These are phyloP conservation scores for Malurus elegans DNA, from an alignment of 2,113 vertebrate species.

Conservation along the genomic window DNA sequence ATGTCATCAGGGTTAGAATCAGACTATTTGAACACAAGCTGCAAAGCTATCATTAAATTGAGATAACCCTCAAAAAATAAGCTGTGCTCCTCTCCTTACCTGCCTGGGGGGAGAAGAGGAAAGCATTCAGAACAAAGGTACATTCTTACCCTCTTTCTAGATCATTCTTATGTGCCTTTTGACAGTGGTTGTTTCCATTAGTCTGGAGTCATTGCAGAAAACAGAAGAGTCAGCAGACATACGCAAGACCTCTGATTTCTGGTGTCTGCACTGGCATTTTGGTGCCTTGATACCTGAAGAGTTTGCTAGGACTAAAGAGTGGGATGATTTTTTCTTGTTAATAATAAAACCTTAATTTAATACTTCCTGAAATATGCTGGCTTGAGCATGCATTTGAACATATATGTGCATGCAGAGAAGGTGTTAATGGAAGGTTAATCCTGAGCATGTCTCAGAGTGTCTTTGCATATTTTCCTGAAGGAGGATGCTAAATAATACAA, in stretches of 20 bases:
- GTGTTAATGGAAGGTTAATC: neutral
- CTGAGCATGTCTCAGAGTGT: neutral
- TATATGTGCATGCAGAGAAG: neutral
- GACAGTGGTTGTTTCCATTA: neutral
- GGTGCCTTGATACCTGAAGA: neutral
- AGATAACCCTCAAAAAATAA: neutral
- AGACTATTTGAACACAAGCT: neutral
- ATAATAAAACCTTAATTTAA: neutral
- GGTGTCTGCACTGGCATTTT: neutral
- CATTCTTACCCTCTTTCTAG: neutral
- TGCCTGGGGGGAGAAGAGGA: neutral
- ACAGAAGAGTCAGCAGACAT: neutral
- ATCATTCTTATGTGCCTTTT: neutral
- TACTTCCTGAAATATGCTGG: neutral
- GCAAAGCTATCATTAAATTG: neutral
- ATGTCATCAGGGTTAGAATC: neutral
- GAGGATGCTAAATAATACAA: neutral
- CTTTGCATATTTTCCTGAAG: slow-evolving; percentile 3
- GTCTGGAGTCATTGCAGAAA: neutral
- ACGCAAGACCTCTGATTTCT: neutral
- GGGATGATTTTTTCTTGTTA: neutral
- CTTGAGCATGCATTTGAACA: neutral
- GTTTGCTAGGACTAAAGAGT: neutral
- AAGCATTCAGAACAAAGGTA: neutral
- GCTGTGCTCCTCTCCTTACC: neutral